Evolutionary conservation across 1,140 invertebrate species (phyloP).

Genomic region (Camponotus pennsylvanicus): DNA sequence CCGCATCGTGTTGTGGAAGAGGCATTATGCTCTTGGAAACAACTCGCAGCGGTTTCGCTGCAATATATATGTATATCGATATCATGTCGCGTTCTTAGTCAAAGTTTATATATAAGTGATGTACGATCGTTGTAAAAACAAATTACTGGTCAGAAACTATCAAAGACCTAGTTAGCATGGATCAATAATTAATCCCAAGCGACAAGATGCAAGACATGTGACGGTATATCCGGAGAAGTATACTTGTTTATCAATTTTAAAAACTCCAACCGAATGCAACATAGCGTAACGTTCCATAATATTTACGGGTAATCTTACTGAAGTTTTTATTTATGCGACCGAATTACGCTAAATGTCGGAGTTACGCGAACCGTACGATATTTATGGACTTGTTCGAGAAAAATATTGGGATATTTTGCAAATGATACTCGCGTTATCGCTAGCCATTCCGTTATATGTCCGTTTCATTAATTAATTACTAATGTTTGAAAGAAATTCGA

Average conservation of each 20-base stretch:
- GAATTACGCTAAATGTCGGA: background rate
- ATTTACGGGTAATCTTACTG: background rate
- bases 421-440: background rate
- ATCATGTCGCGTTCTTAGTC: background rate
- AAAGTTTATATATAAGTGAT: slow-evolving; percentile 19
- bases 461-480: background rate
- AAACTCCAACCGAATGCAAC: background rate
- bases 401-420: slow-evolving; percentile 22
- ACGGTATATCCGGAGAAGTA: background rate
- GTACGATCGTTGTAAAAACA: slow-evolving; percentile 8
- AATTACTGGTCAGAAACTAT: slow-evolving; percentile 16
- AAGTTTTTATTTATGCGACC: background rate
- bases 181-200: slow-evolving; percentile 37
- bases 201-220: background rate
- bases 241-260: slow-evolving; percentile 38
- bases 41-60: background rate
- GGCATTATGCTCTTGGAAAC: slow-evolving; percentile 50
- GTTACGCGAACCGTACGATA: background rate
- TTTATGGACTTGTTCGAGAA: background rate
- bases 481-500: background rate
- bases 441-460: background rate
- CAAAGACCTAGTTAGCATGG: background rate
- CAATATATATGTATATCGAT: background rate
- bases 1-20: slow-evolving; percentile 23
- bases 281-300: too few species aligned